Percentiles rank a stretch among this genome's conserved stretches.
Conservation (phyloP, 2,797 vertebrate species). For the Bradypodion pumilum region DNA sequence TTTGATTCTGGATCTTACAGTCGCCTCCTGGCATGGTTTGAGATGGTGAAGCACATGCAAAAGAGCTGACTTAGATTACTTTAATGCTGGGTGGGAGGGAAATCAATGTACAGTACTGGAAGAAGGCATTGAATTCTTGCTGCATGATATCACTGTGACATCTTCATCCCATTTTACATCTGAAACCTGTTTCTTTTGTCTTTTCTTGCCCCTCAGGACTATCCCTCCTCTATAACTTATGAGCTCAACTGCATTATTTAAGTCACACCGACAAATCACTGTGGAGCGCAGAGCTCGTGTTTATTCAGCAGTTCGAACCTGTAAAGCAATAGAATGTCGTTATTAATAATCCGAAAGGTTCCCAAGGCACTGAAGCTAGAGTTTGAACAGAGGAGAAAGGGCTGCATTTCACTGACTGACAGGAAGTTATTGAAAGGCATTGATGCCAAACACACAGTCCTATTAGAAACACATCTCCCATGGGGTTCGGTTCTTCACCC, state of each 20-base stretch:
- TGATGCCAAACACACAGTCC: not conserved
- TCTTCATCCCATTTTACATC: not conserved
- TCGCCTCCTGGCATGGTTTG: not conserved
- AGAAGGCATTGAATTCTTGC: not conserved
- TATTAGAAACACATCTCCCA: not conserved
- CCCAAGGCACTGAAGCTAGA: not conserved
- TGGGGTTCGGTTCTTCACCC: too few species aligned
- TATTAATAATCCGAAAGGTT: conserved; percentile 36
- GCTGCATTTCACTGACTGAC: not conserved
- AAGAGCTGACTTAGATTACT: not conserved
- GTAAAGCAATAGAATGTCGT: conserved; percentile 32
- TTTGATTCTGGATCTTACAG: too few species aligned
- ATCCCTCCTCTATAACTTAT: conserved; percentile 28
- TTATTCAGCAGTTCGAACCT: conserved; percentile 33
- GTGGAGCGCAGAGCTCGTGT: conserved; percentile 17
- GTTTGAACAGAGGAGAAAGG: not conserved
- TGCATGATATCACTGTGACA: not conserved
- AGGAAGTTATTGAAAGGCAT: not conserved
- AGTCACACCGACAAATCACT: not conserved
- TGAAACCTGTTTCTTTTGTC: not conserved
- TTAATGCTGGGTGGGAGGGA: not conserved
- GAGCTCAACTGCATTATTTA: conserved; percentile 33
- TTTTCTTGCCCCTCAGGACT: not conserved
- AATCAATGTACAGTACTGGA: too few species aligned
- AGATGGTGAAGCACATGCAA: not conserved